Evolutionary conservation across 2,888 invertebrate species (phyloP), one percentile per base, ranked within the genome.

Genomic region (Oligia latruncula): DNA sequence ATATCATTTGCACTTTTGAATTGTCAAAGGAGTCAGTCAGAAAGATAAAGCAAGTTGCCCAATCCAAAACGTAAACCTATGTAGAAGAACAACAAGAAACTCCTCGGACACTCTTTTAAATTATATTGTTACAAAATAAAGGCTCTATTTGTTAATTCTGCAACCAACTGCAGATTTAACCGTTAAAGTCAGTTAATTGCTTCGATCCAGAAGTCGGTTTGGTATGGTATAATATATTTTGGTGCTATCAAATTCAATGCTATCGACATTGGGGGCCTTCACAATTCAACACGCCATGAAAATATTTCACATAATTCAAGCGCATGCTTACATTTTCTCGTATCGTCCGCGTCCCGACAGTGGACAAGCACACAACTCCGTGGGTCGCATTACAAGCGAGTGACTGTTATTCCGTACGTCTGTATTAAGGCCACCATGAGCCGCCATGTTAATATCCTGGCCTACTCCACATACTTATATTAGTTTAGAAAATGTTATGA

Each of bases 311-410:
- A 17, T 5, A 71, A 58, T 40, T n/a, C 0, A 55, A 40, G 3
- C 17, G 15, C 3, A 17, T 43, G 3, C 15, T 4, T 9, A 43
- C 20, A 46, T 40, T 40, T 49, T 70, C 4, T 73, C 80, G 80
- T 90, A 5, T 71, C 77, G 74, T 81, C 55, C 5, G 8, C 17
- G 23, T 23, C 13, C 35, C 17, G 17, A 77, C 83, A 90, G 58
- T 89, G 93, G 75, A 84, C 65, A 71, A 85, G 60, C 62, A 35
- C 71, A 20, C 46, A 68, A 71, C 79, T 83, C 77, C 90, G 91
- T 92, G 93, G 77, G 40, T 65, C 71, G 91, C 89, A 92, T 93
- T 76, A 74, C 64, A 91, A 93, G 74, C 74, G 85, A 80, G 76
- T 52, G 82, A 82, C 88, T 82, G 86, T 90, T 89, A 89, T 83